These are phyloP conservation scores for Meandrina meandrites DNA, from an alignment of 92 coral and sea anemone species.

Conservation along the genomic window DNA sequence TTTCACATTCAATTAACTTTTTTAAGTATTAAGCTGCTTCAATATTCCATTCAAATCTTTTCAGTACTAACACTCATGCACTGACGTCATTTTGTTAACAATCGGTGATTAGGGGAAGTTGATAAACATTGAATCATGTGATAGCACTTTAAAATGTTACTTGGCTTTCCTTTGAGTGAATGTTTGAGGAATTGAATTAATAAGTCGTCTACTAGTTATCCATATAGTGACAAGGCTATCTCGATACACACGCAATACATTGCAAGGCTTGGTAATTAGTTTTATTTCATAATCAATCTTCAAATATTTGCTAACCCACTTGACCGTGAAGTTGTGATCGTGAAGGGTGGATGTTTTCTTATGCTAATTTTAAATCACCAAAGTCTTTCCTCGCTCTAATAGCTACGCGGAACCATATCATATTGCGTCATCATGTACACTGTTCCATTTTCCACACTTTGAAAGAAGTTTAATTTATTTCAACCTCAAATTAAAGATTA, in stretches of 20 bases:
- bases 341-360: constrained; percentile 5
- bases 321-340: neutral
- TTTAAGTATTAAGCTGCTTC: neutral
- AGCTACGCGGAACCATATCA: neutral
- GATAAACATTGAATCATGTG: neutral
- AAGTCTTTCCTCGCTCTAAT: neutral
- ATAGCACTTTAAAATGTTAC: neutral
- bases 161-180: neutral
- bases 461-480: neutral
- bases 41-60: neutral
- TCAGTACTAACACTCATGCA: neutral
- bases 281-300: no score
- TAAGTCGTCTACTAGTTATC: neutral
- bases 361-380: neutral
- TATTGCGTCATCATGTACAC: neutral
- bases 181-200: neutral
- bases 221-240: neutral
- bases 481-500: neutral
- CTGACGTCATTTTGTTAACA: constrained; percentile 1
- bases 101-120: neutral
- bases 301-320: no score
- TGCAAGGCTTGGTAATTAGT: no score
- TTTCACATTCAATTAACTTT: neutral
- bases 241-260: neutral
- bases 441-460: neutral